Base-by-base conservation (phyloP, 2,113 vertebrate genomes). In the Coregonus clupeaformis region DNA sequence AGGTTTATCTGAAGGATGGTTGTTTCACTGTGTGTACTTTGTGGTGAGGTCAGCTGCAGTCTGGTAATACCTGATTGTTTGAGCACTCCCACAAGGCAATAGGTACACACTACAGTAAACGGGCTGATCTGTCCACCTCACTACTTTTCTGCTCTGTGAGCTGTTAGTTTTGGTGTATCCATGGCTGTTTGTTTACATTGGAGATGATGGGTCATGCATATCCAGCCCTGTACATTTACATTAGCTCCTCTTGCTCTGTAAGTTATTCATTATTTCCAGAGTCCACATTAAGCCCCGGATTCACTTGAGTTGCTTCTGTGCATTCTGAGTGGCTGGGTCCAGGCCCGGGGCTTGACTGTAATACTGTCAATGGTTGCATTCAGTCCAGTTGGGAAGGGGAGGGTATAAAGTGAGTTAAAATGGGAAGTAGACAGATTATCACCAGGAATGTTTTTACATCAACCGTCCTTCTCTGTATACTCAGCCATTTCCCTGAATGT, bases 401-500 rank as follows among this genome's bases (percentile, higher is more conserved):
- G 12, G 22, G 57, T n/a, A 7, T 59, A 1, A 22, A 59, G 57
- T n/a, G 6, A n/a, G 11, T 16, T 14, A 16, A 67, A 67, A 27
- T 67, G 16, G 30, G 63, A 65, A 29, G 20, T 32, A 20, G 20
- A 52, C n/a, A 69, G 42, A 16, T 45, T 69, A 18, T n/a, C 68
- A 69, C n/a, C 68, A 25, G 32, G 5, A 52, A 13, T 16, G 45
- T 70, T 77, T 60, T 77, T 29, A 45, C 49, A n/a, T 62, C 45
- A 24, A 9, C 72, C 49, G 71, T 36, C 36, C 36, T 42, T 42
- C 69, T 76, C 66, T 76, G 57, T 7, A 45, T 74, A 73, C 67
- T 70, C 75, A 63, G 18, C n/a, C 49, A 3, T 64, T 0, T 36
- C 64, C 52, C 82, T 77, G 80, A 75, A 81, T 74, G 80, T 30